Base-by-base conservation (phyloP, 2,797 vertebrate genomes). In the Parauchenoglanis ngamensis region DNA sequence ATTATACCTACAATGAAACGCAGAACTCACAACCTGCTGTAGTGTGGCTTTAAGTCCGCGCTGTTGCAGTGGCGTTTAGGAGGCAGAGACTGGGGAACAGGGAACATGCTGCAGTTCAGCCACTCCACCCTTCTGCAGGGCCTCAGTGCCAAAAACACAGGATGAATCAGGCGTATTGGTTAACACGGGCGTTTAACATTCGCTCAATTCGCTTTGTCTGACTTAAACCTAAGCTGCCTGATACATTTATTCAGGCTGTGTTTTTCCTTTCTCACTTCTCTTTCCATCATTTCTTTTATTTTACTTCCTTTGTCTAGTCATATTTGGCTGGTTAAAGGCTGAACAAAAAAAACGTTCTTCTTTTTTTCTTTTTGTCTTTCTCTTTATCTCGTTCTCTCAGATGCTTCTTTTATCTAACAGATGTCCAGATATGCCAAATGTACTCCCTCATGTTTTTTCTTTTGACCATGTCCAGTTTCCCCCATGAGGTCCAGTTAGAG, bases 121-220 rank as follows among this genome's bases (percentile, higher is more conserved):
- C 25, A 54, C 84, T 83, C 86, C 89, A 86, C 87, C 87, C 87
- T 89, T 87, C 86, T 86, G 84, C 67, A 86, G 63, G 56, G 25
- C 54, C 12, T 40, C 19, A 10, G 8, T 86, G 87, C 90, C 90
- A 92, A 86, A 89, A 85, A 7, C 68, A 25, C 85, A 85, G 82
- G 57, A 88, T 86, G 88, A 89, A 88, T 87, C 85, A 10, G 77
- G 46, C 23, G 3, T 28, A 81, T 85, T 17, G 0, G 57, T 82
- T 70, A 79, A 78, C 81, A 57, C n/a, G 7, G 35, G 35, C 13
- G 3, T 65, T 79, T 65, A 44, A 40, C 54, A 49, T 61, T 25
- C 28, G 25, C 25, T 4, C 72, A 49, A 46, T 59, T 87, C 7
- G 1, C 25, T 59, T 63, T 46, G 31, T 87, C 31, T 83, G 79